Base-by-base conservation (phyloP, 2,888 invertebrate species). In the Pandemis corylana region DNA sequence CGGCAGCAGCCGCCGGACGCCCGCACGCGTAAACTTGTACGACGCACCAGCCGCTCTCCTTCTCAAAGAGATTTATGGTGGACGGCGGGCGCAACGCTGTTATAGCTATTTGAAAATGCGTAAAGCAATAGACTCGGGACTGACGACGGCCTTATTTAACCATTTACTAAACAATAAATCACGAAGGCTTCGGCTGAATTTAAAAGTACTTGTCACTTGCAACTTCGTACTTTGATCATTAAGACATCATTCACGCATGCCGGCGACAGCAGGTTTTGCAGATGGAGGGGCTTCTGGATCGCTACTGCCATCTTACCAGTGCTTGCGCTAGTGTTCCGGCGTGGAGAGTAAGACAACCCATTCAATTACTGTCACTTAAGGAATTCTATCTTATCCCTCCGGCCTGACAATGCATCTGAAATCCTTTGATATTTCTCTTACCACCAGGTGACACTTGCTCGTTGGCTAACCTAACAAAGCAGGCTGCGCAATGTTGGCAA, bases 41-140 rank as follows among this genome's bases (percentile, higher is more conserved):
- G n/a, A 59, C 7, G 5, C 53, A 12, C 56, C 46, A 61, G 15
- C 59, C 66, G 49, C 61, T 51, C 65, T 70, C 68, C 56, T 51
- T 64, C 56, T 36, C 49, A 61, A 66, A 74, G 65, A 74, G 74
- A 74, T 74, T 74, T 70, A 74, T 74, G 74, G 65, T 70, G 69
- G 61, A 64, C 36, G 64, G 41, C 41, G 44, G 61, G 65, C 53
- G 66, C 68, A 61, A 51, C 42, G 68, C 51, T 56, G 59, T 66
- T 61, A 73, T 42, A 70, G 74, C 69, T 56, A 46, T 64, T 72
- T 63, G 68, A 65, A 70, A 70, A 74, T 74, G 61, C 15, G 42
- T 28, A 59, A 28, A 66, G 66, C 49, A 42, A 70, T 69, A 65
- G 63, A 66, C 51, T 62, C n/a, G 61, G 15, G 69, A 69, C 49